Conservation (phyloP, 2,113 vertebrate genomes). For the Toxotes jaculatrix region DNA sequence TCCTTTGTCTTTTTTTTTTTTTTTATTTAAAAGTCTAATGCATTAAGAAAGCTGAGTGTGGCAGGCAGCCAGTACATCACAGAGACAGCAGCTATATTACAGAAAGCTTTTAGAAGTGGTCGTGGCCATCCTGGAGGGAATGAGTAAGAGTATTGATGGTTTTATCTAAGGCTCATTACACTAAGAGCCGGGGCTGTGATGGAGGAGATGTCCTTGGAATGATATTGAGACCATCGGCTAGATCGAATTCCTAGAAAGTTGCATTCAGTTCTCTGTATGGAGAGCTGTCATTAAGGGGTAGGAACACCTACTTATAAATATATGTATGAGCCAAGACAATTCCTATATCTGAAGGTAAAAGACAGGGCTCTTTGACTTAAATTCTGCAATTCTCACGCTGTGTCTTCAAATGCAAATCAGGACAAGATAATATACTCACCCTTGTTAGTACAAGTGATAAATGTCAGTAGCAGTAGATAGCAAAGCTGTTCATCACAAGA, state of each 20-base stretch:
- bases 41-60: constrained; percentile 63
- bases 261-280: constrained; percentile 24
- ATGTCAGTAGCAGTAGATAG: constrained; percentile 65
- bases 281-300: not conserved
- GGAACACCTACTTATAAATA: not conserved
- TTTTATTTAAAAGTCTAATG: constrained; percentile 64
- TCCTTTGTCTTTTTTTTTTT: not conserved
- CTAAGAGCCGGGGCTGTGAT: constrained; percentile 82
- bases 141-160: constrained; percentile 83
- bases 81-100: constrained; percentile 75
- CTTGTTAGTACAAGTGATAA: constrained; percentile 66
- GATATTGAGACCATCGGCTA: constrained; percentile 70
- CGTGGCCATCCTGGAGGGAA: constrained; percentile 69
- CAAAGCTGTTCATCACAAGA: constrained; percentile 44
- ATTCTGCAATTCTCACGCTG: not conserved
- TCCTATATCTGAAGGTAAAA: not conserved
- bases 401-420: constrained; percentile 19
- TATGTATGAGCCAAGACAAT: constrained; percentile 1
- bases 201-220: constrained; percentile 80
- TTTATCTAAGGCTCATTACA: constrained; percentile 86
- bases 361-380: not conserved
- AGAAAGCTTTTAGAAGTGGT: constrained; percentile 85
- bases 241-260: constrained; percentile 58
- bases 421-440: constrained; percentile 22
- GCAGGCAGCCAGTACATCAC: constrained; percentile 80